Evolutionary conservation across 30 jellyfish, hydroid and myxozoan species (phyloP), one percentile per base, ranked within the genome.

Genomic region (Cassiopea xamachana): DNA sequence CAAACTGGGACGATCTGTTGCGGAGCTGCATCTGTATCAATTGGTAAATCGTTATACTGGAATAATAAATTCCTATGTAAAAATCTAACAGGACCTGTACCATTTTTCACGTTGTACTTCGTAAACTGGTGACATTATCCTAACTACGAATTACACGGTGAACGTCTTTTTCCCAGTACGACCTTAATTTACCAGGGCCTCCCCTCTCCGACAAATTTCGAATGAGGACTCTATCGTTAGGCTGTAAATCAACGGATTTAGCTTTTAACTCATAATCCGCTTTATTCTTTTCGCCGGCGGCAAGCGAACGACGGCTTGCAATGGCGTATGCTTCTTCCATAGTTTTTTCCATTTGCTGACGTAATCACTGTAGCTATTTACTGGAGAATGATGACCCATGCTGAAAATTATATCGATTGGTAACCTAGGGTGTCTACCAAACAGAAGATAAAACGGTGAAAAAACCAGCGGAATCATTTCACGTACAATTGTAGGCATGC

Each of bases 401-500:
- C 7, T 17, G 19, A 43, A 75, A 17, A 16, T 7, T n/a, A n/a
- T 19, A 16, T 75, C 85, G 17, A 75, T 46, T 39, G 85, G 85
- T 78, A 79, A 58, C 51, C 2, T 48, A 47, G 88, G 81, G 45
- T 79, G 49, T 46, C 84, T 48, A 15, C 88, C 88, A 55, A 79
- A 79, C 81, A 79, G 10, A 15, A 79, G 48, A 18, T 18, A 79
- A 46, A 18, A 19, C 19, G 88, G 88, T n/a, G 81, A n/a, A 46
- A 17, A 79, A 43, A 79, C 88, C 13, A 78, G 64, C 9, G 9
- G 64, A 4, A 51, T 51, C 64, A 51, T 51, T 51, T 4, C 64
- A 83, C 16, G 96, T 89, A 80, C 92, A 60, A 73, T 89, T 89
- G 73, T 89, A 89, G 48, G 96, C 88, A 72, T 73, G 87, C 18